phyloP scores from a whole-genome alignment of 2,888 invertebrate species.

The Malthinus seriepunctatus region DNA sequence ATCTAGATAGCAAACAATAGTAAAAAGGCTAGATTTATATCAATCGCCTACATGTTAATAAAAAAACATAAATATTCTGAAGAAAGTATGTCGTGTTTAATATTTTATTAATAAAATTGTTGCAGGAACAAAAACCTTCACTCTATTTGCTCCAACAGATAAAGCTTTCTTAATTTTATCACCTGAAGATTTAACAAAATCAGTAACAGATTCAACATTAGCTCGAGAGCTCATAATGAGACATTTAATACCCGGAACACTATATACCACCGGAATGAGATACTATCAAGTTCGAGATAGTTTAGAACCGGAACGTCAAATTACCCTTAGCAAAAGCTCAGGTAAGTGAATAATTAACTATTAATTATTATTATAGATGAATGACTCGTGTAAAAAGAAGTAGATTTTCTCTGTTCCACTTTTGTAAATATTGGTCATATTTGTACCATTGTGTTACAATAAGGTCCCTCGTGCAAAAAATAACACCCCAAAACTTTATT shows the following conservation, averaged over 20 bases:
- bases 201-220: constrained; percentile 64
- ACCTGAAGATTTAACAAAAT: constrained; percentile 63
- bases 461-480: background rate
- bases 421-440: background rate
- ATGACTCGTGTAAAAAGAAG: no score
- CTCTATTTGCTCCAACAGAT: constrained; percentile 84
- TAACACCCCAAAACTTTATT: no score
- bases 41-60: background rate
- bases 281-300: constrained; percentile 85
- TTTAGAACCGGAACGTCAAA: constrained; percentile 72
- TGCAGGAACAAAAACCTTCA: constrained; percentile 80
- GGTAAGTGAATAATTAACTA: constrained; percentile 56
- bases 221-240: constrained; percentile 76
- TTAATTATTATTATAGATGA: background rate
- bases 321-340: constrained; percentile 79
- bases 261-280: constrained; percentile 85
- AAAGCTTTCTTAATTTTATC: constrained; percentile 73
- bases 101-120: constrained; percentile 19
- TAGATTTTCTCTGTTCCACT: no score
- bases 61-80: background rate
- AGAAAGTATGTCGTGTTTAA: background rate
- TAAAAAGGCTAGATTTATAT: no score
- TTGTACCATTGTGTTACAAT: constrained; percentile 3
- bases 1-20: no score
- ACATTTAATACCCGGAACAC: constrained; percentile 76